phyloP scores from a whole-genome alignment of 2,113 vertebrate species.

The Parotia lawesii region DNA sequence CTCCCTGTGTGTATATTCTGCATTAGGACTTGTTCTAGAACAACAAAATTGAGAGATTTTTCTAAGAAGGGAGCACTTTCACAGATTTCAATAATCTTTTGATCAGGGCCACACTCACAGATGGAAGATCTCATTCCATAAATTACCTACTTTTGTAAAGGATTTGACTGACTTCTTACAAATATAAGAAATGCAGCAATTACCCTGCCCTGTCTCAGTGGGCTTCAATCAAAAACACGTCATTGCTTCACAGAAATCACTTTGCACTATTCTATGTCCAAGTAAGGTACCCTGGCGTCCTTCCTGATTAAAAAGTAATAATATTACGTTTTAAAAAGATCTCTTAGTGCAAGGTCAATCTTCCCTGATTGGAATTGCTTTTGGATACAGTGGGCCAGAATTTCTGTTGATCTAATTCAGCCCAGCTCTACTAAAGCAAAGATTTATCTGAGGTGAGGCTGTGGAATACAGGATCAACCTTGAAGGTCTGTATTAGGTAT shows the following conservation, averaged over 20 bases:
- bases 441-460: not conserved
- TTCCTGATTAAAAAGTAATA: conserved; percentile 25
- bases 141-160: not conserved
- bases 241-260: not conserved
- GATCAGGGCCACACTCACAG: not conserved
- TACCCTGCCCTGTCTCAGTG: not conserved
- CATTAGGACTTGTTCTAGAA: not conserved
- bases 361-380: not conserved
- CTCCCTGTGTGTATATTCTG: not conserved
- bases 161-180: not conserved
- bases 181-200: not conserved
- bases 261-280: not conserved
- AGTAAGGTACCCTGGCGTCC: not conserved
- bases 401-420: not conserved
- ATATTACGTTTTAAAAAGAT: not conserved
- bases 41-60: not conserved
- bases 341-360: not conserved
- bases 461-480: not conserved
- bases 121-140: not conserved
- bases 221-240: not conserved
- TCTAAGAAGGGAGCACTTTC: not conserved
- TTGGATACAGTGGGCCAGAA: not conserved
- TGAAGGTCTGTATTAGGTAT: not conserved
- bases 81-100: not conserved
- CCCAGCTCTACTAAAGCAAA: not conserved